Evolutionary conservation across 2,888 invertebrate genomes (phyloP).

Genomic region (Agrotis segetum): DNA sequence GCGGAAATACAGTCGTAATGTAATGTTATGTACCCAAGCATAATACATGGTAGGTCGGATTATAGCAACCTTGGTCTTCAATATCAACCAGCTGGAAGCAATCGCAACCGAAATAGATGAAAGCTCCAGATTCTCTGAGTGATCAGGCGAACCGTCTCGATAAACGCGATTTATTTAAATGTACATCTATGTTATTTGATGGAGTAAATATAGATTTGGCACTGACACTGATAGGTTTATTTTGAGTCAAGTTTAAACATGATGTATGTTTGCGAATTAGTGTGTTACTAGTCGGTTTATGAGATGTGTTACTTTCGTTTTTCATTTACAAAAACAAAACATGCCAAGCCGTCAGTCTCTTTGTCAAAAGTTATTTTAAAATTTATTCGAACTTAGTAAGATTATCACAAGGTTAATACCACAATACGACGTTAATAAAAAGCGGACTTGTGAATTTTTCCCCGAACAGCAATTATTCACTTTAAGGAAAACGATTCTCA

Average conservation of each 20-base stretch:
- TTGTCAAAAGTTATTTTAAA: conserved; percentile 32
- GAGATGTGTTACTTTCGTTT: background rate
- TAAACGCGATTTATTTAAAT: conserved; percentile 59
- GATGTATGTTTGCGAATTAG: conserved; percentile 32
- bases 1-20: background rate
- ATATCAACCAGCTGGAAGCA: conserved; percentile 71
- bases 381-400: conserved; percentile 26
- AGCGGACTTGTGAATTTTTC: conserved; percentile 38
- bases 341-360: conserved; percentile 10
- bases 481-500: conserved; percentile 51
- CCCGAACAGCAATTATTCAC: conserved; percentile 56
- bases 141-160: conserved; percentile 63
- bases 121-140: conserved; percentile 69
- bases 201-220: conserved; percentile 52
- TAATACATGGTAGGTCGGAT: conserved; percentile 10
- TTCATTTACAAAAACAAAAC: conserved; percentile 12
- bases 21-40: conserved; percentile 10
- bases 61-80: conserved; percentile 49
- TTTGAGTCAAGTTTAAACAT: conserved; percentile 29
- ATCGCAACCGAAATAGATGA: conserved; percentile 82
- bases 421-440: conserved; percentile 33
- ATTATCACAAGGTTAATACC: conserved; percentile 37
- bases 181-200: conserved; percentile 40
- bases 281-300: conserved; percentile 15
- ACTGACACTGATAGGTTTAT: conserved; percentile 49